Conservation (phyloP, 2,797 vertebrate genomes). For the Bradypodion pumilum region DNA sequence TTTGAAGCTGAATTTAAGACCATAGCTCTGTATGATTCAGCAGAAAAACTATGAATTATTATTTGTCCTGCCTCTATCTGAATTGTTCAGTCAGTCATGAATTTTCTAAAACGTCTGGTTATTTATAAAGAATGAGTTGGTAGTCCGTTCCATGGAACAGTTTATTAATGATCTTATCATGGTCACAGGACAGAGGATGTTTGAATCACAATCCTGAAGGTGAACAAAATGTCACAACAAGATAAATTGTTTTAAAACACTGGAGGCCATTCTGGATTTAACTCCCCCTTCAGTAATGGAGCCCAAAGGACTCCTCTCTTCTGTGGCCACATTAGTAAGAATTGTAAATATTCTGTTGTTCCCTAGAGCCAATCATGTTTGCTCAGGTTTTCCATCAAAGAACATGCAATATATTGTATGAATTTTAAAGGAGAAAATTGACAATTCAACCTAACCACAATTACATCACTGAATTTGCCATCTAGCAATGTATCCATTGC, state of each 20-base stretch:
- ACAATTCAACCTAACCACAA: not conserved
- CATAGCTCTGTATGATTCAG: not conserved
- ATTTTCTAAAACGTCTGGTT: not conserved
- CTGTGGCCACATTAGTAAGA: not conserved
- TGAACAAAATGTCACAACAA: not conserved
- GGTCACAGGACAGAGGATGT: not conserved
- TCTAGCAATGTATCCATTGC: not conserved
- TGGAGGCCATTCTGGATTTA: not conserved
- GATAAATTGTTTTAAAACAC: constrained; percentile 1
- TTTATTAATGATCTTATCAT: constrained; percentile 5
- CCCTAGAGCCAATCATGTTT: not conserved
- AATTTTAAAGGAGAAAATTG: not conserved
- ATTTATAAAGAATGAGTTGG: constrained; percentile 3
- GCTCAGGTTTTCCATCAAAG: constrained; percentile 1
- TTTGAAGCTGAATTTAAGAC: constrained; percentile 11
- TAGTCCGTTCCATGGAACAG: not conserved
- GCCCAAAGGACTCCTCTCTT: not conserved
- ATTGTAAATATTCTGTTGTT: not conserved
- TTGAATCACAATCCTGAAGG: not conserved
- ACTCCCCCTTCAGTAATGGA: accelerated
- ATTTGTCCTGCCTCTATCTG: not conserved
- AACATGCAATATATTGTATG: not conserved
- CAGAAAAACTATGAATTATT: not conserved
- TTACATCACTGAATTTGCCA: not conserved
- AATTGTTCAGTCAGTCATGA: not conserved